Evolutionary conservation across 1,140 invertebrate species (phyloP).

Genomic region (Drosophila trapezifrons): DNA sequence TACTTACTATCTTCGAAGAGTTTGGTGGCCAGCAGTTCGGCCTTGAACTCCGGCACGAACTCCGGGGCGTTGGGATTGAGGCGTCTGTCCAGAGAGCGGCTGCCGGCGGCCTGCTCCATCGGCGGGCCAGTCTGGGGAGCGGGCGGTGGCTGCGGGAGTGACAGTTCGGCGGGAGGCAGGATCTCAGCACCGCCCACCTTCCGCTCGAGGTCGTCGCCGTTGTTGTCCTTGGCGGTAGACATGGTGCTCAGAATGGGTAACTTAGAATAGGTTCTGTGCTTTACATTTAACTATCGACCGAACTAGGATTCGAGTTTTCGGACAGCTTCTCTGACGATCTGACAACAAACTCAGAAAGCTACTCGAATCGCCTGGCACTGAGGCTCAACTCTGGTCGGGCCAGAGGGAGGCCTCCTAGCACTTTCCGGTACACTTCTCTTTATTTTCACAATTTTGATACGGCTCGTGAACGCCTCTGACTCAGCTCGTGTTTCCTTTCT

Average conservation of each 20-base stretch:
- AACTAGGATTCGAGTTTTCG: background rate
- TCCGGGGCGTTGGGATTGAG: constrained; percentile 64
- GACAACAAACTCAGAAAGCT: constrained; percentile 25
- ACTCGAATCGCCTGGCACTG: background rate
- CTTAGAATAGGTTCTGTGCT: background rate
- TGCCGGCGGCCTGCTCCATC: constrained; percentile 5
- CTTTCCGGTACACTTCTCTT: background rate
- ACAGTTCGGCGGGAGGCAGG: background rate
- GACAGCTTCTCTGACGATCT: constrained; percentile 6
- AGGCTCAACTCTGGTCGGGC: background rate
- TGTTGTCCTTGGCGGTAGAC: constrained; percentile 7
- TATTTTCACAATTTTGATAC: constrained; percentile 11
- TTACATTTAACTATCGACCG: constrained; percentile 1
- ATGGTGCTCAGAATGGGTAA: constrained; percentile 5
- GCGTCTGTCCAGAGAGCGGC: constrained; percentile 41
- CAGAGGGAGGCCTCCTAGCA: background rate
- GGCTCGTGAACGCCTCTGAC: too few relatives aligned
- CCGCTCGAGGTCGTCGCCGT: background rate
- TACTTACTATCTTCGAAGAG: constrained; percentile 58
- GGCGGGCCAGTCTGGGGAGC: background rate
- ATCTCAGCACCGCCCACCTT: constrained; percentile 16
- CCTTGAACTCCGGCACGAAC: constrained; percentile 51
- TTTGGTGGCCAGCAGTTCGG: constrained; percentile 42
- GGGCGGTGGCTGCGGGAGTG: background rate
- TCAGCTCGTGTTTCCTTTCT: background rate